Evolutionary conservation across 2,113 vertebrate genomes (phyloP).

Genomic region (Trichomycterus rosablanca): DNA sequence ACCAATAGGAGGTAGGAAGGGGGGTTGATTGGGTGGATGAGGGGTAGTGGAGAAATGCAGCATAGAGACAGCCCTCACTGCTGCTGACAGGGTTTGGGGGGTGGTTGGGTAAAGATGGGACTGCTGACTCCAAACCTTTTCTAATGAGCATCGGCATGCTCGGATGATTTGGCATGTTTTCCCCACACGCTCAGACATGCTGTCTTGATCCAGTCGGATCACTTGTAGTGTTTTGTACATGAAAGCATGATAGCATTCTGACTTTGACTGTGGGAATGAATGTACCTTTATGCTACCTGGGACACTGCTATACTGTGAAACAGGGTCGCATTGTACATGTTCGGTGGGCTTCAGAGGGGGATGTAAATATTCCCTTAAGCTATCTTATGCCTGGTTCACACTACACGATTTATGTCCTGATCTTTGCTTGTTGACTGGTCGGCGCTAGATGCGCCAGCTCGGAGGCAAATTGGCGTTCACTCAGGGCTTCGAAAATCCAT

Average conservation of each 20-base stretch:
- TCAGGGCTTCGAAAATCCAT: no score
- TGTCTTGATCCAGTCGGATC: not conserved
- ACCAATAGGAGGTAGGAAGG: slow-evolving; percentile 15
- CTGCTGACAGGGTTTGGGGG: slow-evolving; percentile 56
- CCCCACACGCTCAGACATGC: not conserved
- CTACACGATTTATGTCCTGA: no score
- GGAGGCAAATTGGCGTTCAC: no score
- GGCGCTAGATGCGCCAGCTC: no score
- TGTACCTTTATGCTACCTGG: not conserved
- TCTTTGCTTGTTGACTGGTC: no score
- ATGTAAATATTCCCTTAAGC: no score
- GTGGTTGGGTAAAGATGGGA: not conserved
- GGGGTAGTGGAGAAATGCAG: slow-evolving; percentile 53
- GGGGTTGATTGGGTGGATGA: no score
- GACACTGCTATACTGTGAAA: not conserved
- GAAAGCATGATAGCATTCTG: not conserved
- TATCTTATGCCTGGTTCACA: no score
- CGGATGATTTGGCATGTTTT: slow-evolving; percentile 30
- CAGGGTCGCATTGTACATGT: slow-evolving; percentile 11
- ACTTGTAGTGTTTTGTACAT: slow-evolving; percentile 13
- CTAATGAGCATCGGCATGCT: slow-evolving; percentile 40
- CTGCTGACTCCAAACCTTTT: slow-evolving; percentile 55
- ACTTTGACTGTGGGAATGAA: not conserved
- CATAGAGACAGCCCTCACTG: slow-evolving; percentile 49
- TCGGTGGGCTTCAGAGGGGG: not conserved